Conservation (phyloP, 2,797 vertebrate genomes). For the Podargus strigoides region DNA sequence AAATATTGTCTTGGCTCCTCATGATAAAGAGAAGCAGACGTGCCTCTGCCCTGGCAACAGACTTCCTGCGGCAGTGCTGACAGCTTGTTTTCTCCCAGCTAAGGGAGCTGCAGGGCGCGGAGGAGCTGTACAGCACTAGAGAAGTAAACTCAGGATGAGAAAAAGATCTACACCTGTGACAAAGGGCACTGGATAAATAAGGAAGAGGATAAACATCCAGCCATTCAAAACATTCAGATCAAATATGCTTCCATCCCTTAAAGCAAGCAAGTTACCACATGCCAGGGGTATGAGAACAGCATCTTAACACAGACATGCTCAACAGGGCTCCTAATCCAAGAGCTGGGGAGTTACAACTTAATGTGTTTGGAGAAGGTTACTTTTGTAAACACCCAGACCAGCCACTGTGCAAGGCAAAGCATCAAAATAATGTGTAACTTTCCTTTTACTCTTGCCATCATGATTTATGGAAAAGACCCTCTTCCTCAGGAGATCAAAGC, state of each 20-base stretch:
- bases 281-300: fast-evolving
- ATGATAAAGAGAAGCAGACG: background rate
- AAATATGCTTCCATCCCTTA: background rate
- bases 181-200: background rate
- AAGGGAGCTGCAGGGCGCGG: background rate
- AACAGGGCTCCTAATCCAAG: background rate
- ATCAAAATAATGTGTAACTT: background rate
- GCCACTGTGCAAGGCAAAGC: background rate
- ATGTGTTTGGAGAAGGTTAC: fast-evolving
- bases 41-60: background rate
- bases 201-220: background rate
- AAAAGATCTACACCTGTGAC: background rate
- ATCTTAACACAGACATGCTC: background rate
- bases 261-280: background rate
- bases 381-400: background rate
- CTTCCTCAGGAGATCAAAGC: background rate
- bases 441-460: background rate
- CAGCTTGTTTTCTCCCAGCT: background rate
- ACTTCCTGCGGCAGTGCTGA: fast-evolving
- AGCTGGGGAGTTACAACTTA: background rate
- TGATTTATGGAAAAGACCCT: background rate
- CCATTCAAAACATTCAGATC: background rate
- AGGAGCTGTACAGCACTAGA: background rate
- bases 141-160: background rate
- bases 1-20: background rate